Base-by-base conservation (phyloP, 2,888 invertebrate genomes). In the Dermolepida albohirtum region DNA sequence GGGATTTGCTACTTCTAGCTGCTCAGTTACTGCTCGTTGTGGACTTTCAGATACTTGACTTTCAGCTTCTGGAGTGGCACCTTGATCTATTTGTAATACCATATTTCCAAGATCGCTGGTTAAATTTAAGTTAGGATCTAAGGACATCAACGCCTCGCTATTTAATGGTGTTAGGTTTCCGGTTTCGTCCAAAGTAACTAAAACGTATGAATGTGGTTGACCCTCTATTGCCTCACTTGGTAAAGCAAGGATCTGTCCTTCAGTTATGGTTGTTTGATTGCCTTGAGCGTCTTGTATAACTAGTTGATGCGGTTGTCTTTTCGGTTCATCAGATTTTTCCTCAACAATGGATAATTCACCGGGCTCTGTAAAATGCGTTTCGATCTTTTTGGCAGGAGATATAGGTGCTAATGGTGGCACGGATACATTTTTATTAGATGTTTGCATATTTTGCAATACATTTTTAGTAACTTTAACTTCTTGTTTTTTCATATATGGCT, bases 191-290 rank as follows among this genome's bases (percentile, higher is more conserved):
- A 91, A 85, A 1, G 89, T 86, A 70, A 93, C 90, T 39, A 93
- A 85, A 79, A 91, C 90, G 78, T 92, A 92, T 0, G 90, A 89
- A 69, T 91, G 91, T 0, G 89, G 87, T 27, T 91, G 89, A 5
- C 92, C 92, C 62, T 91, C 91, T 68, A 89, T 87, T 73, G 89
- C 89, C 74, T 91, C 91, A 16, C 91, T 91, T 17, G 92, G 91
- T 50, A 93, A 85, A 11, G 92, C 92, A 78, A 91, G 84, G 75
- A 92, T 86, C 78, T 90, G 90, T 0, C 89, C 88, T 77, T 90
- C 89, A 1, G 86, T 83, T 39, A 88, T 81, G 5, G 82, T 83
- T 0, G 83, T 83, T 73, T 82, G 81, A 72, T 83, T 82, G 47
- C 84, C 84, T 67, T 80, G 70, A 6, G 80, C 81, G 68, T 84